Evolutionary conservation across 2,797 vertebrate genomes (phyloP).

Genomic region (Phoeniculus purpureus): DNA sequence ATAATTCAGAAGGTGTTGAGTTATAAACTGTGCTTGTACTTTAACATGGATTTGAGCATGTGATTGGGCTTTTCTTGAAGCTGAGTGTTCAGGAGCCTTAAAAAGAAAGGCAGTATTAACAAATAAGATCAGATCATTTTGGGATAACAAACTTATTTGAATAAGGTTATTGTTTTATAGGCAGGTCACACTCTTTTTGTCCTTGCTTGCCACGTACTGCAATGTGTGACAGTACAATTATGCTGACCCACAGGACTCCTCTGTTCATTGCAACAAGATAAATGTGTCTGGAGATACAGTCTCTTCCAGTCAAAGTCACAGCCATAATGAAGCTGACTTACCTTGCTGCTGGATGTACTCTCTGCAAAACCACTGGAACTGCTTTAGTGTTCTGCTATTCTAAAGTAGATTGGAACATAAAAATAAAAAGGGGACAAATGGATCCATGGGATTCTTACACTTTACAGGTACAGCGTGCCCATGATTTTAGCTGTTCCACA

Average conservation of each 20-base stretch:
- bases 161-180: conserved; percentile 50
- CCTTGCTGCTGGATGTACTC: not conserved
- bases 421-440: not conserved
- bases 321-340: not conserved
- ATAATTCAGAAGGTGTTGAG: conserved; percentile 43
- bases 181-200: conserved; percentile 37
- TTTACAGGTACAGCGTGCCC: not conserved
- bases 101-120: conserved; percentile 53
- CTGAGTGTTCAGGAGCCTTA: conserved; percentile 5
- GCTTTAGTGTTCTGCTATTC: not conserved
- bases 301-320: not conserved
- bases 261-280: not conserved
- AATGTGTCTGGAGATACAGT: not conserved
- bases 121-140: conserved; percentile 35
- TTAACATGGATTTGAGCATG: conserved; percentile 67
- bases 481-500: not conserved
- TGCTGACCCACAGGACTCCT: not conserved
- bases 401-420: not conserved
- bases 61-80: conserved; percentile 56
- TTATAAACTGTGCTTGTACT: conserved; percentile 52
- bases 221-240: not conserved
- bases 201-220: conserved; percentile 19
- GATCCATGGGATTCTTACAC: not conserved
- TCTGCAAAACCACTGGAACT: not conserved
- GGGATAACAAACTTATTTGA: conserved; percentile 54